phyloP scores from a whole-genome alignment of 2,888 invertebrate genomes.

The Chrysina gloriosa region DNA sequence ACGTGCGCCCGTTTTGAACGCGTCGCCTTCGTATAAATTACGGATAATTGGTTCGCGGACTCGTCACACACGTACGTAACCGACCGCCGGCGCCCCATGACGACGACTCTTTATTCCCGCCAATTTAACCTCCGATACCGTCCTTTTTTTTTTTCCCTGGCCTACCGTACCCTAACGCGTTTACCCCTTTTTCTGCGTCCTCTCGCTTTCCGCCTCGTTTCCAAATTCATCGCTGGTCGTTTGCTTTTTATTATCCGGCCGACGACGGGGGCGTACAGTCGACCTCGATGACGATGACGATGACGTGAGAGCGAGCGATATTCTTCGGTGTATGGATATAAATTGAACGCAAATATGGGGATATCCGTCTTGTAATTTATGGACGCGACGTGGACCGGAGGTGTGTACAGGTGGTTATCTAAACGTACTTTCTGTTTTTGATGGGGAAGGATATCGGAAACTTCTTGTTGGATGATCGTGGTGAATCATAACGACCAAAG shows the following conservation, averaged over 20 bases:
- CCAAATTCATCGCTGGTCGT: background rate
- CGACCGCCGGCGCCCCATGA: background rate
- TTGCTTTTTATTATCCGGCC: background rate
- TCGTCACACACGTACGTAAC: slow-evolving; percentile 4
- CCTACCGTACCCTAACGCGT: background rate
- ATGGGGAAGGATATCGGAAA: no score
- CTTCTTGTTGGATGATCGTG: no score
- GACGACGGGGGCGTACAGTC: background rate
- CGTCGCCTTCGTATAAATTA: slow-evolving; percentile 1
- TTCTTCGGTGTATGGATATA: background rate
- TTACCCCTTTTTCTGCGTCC: background rate
- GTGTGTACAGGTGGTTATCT: no score
- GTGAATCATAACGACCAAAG: no score
- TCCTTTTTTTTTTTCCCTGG: slow-evolving; percentile 3
- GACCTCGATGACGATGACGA: background rate
- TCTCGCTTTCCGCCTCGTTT: background rate
- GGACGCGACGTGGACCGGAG: no score
- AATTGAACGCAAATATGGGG: no score
- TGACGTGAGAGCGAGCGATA: slow-evolving; percentile 1
- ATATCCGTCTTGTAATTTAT: no score
- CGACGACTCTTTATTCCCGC: background rate
- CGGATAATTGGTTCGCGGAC: slow-evolving; percentile 7
- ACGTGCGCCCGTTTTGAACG: background rate
- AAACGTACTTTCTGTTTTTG: no score
- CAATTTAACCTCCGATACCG: slow-evolving; percentile 2